Percentiles rank a stretch among this genome's conserved stretches.
phyloP scores from a whole-genome alignment of 1,140 invertebrate species.

The Leptinotarsa defecta region DNA sequence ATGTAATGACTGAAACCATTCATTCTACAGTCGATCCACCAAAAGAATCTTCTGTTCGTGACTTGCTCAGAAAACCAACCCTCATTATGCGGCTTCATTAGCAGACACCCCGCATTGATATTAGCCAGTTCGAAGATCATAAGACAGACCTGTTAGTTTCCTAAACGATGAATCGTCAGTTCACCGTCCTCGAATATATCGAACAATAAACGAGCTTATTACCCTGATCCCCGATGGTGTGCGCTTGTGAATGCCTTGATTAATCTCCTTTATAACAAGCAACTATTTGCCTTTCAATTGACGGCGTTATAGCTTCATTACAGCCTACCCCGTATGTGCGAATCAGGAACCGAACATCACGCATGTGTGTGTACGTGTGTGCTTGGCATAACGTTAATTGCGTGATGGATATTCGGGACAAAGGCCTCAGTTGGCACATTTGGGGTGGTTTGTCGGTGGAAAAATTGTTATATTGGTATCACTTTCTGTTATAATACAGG shows the following conservation, averaged over 20 bases:
- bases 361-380: conserved; percentile 23
- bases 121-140: conserved; percentile 20
- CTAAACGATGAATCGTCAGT: conserved; percentile 13
- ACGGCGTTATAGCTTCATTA: conserved; percentile 23
- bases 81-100: background rate
- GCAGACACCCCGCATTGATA: background rate
- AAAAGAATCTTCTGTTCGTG: too few species aligned
- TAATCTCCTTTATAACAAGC: conserved; percentile 1
- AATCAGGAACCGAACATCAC: background rate
- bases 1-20: too few species aligned
- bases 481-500: too few species aligned
- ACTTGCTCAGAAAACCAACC: background rate
- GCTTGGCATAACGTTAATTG: conserved; percentile 24
- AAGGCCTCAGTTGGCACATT: conserved; percentile 1
- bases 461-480: too few species aligned
- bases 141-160: conserved; percentile 8
- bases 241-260: background rate
- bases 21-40: too few species aligned
- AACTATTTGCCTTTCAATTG: conserved; percentile 22
- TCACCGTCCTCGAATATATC: background rate
- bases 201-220: conserved; percentile 14
- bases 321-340: background rate
- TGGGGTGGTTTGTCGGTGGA: too few species aligned
- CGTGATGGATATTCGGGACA: conserved; percentile 22
- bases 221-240: background rate